phyloP scores from a whole-genome alignment of 92 coral and sea anemone species.

The Plumapathes pennacea region DNA sequence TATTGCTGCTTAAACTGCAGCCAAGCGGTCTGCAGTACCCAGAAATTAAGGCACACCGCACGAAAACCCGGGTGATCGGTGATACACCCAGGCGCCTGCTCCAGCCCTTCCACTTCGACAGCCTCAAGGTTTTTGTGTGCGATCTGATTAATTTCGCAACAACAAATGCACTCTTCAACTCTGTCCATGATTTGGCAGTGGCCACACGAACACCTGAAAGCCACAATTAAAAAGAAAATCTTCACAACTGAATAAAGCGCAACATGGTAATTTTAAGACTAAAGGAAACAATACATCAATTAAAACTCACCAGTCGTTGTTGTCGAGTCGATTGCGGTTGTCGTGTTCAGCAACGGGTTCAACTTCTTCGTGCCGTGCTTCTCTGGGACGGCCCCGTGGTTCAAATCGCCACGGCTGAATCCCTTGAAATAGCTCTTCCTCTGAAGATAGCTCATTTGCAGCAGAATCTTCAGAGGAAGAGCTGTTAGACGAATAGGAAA shows the following conservation, averaged over 20 bases:
- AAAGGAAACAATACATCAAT: background rate
- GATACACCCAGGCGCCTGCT: constrained; percentile 24
- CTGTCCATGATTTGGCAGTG: constrained; percentile 26
- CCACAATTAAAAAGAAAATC: background rate
- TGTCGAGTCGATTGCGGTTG: background rate
- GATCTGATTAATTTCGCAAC: constrained; percentile 3
- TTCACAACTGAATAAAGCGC: background rate
- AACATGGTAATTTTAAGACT: background rate
- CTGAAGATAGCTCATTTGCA: no score
- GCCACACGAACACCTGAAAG: constrained; percentile 20
- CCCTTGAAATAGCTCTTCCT: no score
- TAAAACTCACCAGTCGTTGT: background rate
- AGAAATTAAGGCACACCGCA: constrained; percentile 5
- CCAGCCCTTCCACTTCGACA: constrained; percentile 12
- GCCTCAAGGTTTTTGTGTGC: constrained; percentile 3
- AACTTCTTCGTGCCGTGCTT: no score
- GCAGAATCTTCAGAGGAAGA: no score
- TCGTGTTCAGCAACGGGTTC: no score
- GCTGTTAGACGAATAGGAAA: no score
- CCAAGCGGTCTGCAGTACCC: constrained; percentile 67
- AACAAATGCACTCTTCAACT: constrained; percentile 15
- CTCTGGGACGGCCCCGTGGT: no score
- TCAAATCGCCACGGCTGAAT: no score
- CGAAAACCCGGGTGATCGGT: constrained; percentile 40
- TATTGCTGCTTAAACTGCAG: constrained; percentile 50